A percentile compares a stretch with the other conserved stretches of the same genome.
phyloP scores from a whole-genome alignment of 2,888 invertebrate species.

The Himalopsyche japonica region DNA sequence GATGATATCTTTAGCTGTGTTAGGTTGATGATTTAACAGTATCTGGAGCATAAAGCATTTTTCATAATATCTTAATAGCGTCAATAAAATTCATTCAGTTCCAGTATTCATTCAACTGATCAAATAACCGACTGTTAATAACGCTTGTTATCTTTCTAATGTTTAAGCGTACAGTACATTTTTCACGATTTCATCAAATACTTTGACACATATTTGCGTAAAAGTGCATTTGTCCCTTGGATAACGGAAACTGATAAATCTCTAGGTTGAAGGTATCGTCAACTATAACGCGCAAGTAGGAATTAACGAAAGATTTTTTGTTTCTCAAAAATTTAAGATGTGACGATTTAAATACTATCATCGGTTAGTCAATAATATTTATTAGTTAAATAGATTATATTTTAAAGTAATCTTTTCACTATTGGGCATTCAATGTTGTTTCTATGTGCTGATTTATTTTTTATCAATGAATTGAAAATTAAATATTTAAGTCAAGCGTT shows the following conservation, averaged over 20 bases:
- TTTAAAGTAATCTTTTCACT: too few relatives aligned
- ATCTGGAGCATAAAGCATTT: not conserved
- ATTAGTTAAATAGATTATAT: too few relatives aligned
- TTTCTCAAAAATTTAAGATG: too few relatives aligned
- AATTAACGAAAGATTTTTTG: too few relatives aligned
- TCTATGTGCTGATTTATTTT: too few relatives aligned
- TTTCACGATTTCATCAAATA: not conserved
- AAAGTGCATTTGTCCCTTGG: not conserved
- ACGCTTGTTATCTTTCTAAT: not conserved
- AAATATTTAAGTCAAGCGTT: too few relatives aligned
- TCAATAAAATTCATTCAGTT: not conserved
- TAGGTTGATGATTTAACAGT: not conserved
- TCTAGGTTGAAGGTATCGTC: not conserved
- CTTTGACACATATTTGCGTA: not conserved
- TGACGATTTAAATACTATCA: too few relatives aligned
- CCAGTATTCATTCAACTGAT: not conserved
- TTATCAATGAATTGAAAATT: too few relatives aligned
- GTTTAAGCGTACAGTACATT: not conserved
- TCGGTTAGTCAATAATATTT: too few relatives aligned
- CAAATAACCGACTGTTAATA: not conserved
- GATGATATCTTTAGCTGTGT: too few relatives aligned
- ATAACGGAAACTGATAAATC: not conserved
- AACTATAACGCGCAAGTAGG: not conserved
- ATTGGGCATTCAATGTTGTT: too few relatives aligned
- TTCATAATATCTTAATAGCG: not conserved